Evolutionary conservation across 2,888 invertebrate genomes (phyloP).

Genomic region (Apocheima hispidaria): DNA sequence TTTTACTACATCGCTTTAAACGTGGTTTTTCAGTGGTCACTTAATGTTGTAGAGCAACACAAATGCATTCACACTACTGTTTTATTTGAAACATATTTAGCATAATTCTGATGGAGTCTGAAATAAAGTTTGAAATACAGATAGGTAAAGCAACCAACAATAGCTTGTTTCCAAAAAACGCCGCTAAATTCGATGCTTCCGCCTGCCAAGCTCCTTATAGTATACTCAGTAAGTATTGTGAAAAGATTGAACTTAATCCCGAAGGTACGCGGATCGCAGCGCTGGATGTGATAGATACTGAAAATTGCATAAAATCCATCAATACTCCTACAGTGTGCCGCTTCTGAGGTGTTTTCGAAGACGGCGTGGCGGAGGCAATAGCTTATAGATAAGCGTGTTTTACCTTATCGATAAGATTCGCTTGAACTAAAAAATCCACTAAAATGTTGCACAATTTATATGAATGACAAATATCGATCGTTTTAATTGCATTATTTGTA

Average conservation of each 20-base stretch:
- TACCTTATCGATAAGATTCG: not conserved
- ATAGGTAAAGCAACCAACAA: no score
- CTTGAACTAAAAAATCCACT: not conserved
- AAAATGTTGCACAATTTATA: not conserved
- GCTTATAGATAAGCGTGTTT: constrained; percentile 12
- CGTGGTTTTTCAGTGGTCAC: no score
- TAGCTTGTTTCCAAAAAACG: not conserved
- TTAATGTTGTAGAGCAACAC: not conserved
- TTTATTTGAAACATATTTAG: no score
- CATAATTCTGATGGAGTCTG: no score
- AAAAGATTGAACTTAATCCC: constrained; percentile 85
- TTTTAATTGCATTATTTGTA: not conserved
- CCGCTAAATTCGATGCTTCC: constrained; percentile 16
- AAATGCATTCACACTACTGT: not conserved
- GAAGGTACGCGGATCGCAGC: constrained; percentile 69
- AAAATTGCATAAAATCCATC: constrained; percentile 86
- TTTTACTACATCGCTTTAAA: constrained; percentile 18
- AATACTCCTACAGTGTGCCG: constrained; percentile 75
- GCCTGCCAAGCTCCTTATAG: constrained; percentile 69
- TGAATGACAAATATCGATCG: not conserved
- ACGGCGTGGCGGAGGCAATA: constrained; percentile 48
- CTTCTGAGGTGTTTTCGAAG: constrained; percentile 54
- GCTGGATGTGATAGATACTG: constrained; percentile 84
- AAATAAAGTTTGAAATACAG: no score
- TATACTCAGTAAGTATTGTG: constrained; percentile 79